A percentile compares a stretch with the other conserved stretches of the same genome.
phyloP scores from a whole-genome alignment of 1,140 invertebrate genomes.

The Sminthurides bifidus region DNA sequence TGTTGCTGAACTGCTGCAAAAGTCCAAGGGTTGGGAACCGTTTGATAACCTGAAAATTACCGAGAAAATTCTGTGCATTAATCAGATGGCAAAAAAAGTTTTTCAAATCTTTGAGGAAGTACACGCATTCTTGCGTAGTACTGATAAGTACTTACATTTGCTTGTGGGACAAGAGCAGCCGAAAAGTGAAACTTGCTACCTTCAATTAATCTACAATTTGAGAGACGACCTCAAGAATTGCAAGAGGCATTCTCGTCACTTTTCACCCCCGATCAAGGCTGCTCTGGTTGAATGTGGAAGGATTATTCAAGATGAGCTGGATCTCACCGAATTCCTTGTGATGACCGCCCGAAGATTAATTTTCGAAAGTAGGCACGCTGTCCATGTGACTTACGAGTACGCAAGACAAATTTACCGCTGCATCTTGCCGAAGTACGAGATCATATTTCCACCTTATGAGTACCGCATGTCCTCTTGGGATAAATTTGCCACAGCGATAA shows the following conservation, averaged over 20 bases:
- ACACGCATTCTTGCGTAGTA: background rate
- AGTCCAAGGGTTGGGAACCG: too few relatives aligned
- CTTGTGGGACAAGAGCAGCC: background rate
- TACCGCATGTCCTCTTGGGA: background rate
- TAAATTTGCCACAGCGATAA: background rate
- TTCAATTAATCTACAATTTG: background rate
- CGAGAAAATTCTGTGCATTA: background rate
- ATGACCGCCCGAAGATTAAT: background rate
- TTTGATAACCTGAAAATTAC: background rate
- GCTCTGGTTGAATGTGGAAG: background rate
- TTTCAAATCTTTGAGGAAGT: background rate
- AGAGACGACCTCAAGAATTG: background rate
- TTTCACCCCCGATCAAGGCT: background rate
- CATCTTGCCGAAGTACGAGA: background rate
- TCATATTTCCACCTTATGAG: background rate
- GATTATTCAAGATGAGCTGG: background rate
- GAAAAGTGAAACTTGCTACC: background rate
- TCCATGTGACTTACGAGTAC: background rate
- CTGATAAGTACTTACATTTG: background rate
- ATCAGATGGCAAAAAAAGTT: background rate
- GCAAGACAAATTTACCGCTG: background rate
- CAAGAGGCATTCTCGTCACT: background rate
- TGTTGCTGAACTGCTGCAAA: too few relatives aligned
- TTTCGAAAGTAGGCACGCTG: background rate
- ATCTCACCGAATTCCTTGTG: background rate